Evolutionary conservation across 2,113 vertebrate species (phyloP), one percentile per base, ranked within the genome.

Genomic region (Oreochromis aureus): DNA sequence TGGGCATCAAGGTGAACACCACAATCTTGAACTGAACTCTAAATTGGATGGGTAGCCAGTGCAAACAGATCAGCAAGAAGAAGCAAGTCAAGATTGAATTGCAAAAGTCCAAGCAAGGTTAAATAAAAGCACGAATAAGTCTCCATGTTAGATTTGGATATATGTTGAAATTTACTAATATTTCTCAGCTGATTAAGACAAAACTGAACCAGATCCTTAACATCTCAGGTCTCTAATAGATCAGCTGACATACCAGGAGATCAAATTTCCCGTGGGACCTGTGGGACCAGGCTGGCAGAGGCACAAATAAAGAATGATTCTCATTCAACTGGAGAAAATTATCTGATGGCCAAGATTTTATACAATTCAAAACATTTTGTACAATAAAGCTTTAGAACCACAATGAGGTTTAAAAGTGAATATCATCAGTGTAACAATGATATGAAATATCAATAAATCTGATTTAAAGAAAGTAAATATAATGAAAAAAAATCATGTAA

Each of bases 241-340:
- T 59, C 24, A 13, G n/a, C 30, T 59, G 5, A 59, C 13, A 59
- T 59, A 30, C 24, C 24, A 16, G 24, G 4, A 16, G 24, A 30
- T 15, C 7, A 0, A 58, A 30, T 3, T 11, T 22, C 24, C 55
- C 12, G 0, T 12, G 11, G 6, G 1, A 12, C 54, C 54, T 6
- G 54, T 22, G 5, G 51, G 54, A 55, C 54, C n/a, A 55, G 54
- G 22, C 54, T 55, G 54, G 54, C 54, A 24, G 51, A n/a, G 10
- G 54, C 10, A 15, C 56, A 58, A 58, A 58, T 30, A 30, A 30
- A 27, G 12, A 58, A n/a, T n/a, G n/a, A 56, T 56, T 56, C n/a
- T 56, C n/a, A 56, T 56, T 59, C 24, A 59, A 27, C 12, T 59
- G 27, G 56, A 59, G 24, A 30, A 30, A 59, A 59, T 30, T 30